Percentiles rank a stretch among this genome's conserved stretches.
These are phyloP conservation scores for Sipha maydis DNA, from an alignment of 2,888 invertebrate species.

Conservation along the genomic window DNA sequence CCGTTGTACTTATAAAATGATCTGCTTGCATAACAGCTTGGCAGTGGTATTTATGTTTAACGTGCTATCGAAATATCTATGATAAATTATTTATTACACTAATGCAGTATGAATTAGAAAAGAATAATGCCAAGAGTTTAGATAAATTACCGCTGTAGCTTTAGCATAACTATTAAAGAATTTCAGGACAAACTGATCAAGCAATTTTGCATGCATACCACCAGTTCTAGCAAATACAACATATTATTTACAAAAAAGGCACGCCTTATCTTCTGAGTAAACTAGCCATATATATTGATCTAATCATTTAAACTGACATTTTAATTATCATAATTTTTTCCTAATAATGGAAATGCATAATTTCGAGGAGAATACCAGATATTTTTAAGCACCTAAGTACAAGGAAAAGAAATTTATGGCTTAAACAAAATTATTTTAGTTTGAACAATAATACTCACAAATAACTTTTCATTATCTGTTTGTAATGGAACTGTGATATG, in stretches of 20 bases:
- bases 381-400: conserved; percentile 20
- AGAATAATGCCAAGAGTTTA: not conserved
- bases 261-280: conserved; percentile 17
- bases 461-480: conserved; percentile 16
- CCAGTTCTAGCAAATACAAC: not conserved
- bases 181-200: not conserved
- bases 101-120: not conserved
- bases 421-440: conserved; percentile 2
- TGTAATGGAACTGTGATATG: no score
- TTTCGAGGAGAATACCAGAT: conserved; percentile 16
- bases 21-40: no score
- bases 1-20: no score
- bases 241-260: not conserved
- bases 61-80: no score
- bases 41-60: no score
- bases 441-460: conserved; percentile 21
- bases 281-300: conserved; percentile 15
- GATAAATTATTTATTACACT: no score
- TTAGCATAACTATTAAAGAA: not conserved
- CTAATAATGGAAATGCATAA: conserved; percentile 5
- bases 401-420: not conserved
- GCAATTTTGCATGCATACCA: not conserved
- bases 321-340: conserved; percentile 10
- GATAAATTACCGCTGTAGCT: not conserved
- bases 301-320: conserved; percentile 25